phyloP scores from a whole-genome alignment of 2,113 vertebrate genomes.

The Probosciger aterrimus region DNA sequence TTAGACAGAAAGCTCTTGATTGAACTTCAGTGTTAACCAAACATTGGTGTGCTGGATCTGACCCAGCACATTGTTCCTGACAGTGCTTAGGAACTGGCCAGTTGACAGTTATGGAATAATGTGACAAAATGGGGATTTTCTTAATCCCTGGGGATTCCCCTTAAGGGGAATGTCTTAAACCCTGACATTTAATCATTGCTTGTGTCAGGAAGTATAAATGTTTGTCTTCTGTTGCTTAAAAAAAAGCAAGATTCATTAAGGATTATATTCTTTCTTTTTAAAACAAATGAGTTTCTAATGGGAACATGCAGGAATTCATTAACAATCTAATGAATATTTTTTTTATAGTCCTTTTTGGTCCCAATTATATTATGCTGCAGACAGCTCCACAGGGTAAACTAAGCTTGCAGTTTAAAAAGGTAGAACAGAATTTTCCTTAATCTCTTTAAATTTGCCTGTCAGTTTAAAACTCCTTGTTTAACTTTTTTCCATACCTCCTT shows the following conservation, averaged over 20 bases:
- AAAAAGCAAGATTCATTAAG: slow-evolving; percentile 31
- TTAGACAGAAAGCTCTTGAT: background rate
- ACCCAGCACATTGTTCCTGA: background rate
- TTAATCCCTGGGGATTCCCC: slow-evolving; percentile 30
- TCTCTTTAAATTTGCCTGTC: background rate
- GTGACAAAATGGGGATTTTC: slow-evolving; percentile 25
- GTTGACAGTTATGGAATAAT: background rate
- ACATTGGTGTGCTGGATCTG: background rate
- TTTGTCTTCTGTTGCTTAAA: slow-evolving; percentile 13
- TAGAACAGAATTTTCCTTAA: slow-evolving; percentile 8
- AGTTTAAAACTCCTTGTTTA: background rate
- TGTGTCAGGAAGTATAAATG: slow-evolving; percentile 14
- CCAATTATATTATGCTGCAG: background rate
- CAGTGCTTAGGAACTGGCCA: background rate
- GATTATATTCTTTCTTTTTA: background rate
- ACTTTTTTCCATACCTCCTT: background rate
- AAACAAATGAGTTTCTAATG: slow-evolving; percentile 37
- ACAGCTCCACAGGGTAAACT: background rate
- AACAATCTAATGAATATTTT: slow-evolving; percentile 12
- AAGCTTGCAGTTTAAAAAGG: background rate
- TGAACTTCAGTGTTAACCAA: background rate
- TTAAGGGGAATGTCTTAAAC: background rate
- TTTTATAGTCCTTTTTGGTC: background rate
- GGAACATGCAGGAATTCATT: slow-evolving; percentile 28
- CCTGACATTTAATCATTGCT: slow-evolving; percentile 27